A percentile compares a stretch with the other conserved stretches of the same genome.
Conservation (phyloP, 1,140 invertebrate genomes). For the Agrilus planipennis region DNA sequence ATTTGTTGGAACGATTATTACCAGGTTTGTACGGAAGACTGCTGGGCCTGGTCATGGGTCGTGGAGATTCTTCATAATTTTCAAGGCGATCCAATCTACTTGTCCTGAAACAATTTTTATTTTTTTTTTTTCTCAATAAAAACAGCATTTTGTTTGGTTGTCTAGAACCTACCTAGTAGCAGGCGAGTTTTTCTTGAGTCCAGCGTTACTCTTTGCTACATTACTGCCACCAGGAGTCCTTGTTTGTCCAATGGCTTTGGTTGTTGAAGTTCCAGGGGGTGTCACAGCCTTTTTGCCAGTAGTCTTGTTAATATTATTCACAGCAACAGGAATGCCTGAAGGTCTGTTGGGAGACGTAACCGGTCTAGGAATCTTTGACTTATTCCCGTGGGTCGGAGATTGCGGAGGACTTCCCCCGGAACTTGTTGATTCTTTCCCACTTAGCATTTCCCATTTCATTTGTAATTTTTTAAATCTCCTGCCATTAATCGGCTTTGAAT, state of each 20-base stretch:
- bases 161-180: constrained; percentile 8
- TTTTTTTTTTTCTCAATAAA: background rate
- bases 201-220: constrained; percentile 12
- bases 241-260: constrained; percentile 1
- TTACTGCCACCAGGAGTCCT: constrained; percentile 11
- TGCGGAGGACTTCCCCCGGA: constrained; percentile 31
- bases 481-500: constrained; percentile 34
- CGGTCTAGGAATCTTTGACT: constrained; percentile 59
- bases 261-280: constrained; percentile 6
- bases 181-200: constrained; percentile 10
- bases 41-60: constrained; percentile 41
- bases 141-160: background rate
- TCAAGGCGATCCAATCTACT: constrained; percentile 46
- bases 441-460: constrained; percentile 75
- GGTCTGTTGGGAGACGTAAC: constrained; percentile 47
- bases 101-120: constrained; percentile 29
- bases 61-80: constrained; percentile 30
- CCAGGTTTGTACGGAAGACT: constrained; percentile 50
- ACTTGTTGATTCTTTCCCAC: constrained; percentile 39
- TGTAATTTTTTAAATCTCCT: constrained; percentile 62
- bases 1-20: constrained; percentile 34
- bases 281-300: constrained; percentile 16
- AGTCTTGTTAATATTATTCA: constrained; percentile 14
- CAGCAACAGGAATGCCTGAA: constrained; percentile 29
- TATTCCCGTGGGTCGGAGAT: constrained; percentile 36